Conservation (phyloP, 2,888 invertebrate species). For the Pseudanteris insignis region DNA sequence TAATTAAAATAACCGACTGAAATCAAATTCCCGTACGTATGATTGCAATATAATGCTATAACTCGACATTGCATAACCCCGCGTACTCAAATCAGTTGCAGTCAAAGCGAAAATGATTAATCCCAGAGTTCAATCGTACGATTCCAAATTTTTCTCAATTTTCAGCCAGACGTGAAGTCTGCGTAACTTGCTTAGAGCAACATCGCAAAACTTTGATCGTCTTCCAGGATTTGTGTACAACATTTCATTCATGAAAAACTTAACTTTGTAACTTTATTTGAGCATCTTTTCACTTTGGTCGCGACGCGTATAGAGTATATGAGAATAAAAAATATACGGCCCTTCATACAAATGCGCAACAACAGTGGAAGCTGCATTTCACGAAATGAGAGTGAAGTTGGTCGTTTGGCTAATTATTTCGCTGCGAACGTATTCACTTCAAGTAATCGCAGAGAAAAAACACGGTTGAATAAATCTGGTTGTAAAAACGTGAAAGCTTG, state of each 20-base stretch:
- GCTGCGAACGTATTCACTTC: slow-evolving; percentile 6
- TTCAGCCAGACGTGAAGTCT: slow-evolving; percentile 19
- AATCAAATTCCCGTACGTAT: slow-evolving; percentile 1
- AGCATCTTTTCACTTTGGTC: slow-evolving; percentile 15
- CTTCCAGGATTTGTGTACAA: slow-evolving; percentile 22
- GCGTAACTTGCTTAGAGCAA: slow-evolving; percentile 12
- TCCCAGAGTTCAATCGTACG: slow-evolving; percentile 12
- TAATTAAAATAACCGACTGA: neutral
- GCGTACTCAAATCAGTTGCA: neutral
- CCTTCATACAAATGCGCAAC: slow-evolving; percentile 5
- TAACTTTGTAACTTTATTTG: slow-evolving; percentile 25
- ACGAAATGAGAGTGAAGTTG: slow-evolving; percentile 1
- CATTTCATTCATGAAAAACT: slow-evolving; percentile 16
- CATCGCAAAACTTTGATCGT: slow-evolving; percentile 23
- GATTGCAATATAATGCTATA: slow-evolving; percentile 3
- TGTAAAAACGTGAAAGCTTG: slow-evolving; percentile 1
- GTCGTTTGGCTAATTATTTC: slow-evolving; percentile 11
- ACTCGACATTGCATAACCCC: too few relatives aligned
- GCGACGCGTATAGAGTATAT: slow-evolving; percentile 21
- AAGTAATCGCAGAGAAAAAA: neutral
- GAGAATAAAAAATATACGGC: neutral
- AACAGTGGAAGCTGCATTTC: slow-evolving; percentile 1
- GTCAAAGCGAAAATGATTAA: slow-evolving; percentile 19
- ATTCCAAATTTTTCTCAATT: slow-evolving; percentile 16
- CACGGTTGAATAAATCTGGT: slow-evolving; percentile 11